Percentiles rank a stretch among this genome's conserved stretches.
Conservation (phyloP, 2,113 vertebrate species). For the Dipodomys merriami region DNA sequence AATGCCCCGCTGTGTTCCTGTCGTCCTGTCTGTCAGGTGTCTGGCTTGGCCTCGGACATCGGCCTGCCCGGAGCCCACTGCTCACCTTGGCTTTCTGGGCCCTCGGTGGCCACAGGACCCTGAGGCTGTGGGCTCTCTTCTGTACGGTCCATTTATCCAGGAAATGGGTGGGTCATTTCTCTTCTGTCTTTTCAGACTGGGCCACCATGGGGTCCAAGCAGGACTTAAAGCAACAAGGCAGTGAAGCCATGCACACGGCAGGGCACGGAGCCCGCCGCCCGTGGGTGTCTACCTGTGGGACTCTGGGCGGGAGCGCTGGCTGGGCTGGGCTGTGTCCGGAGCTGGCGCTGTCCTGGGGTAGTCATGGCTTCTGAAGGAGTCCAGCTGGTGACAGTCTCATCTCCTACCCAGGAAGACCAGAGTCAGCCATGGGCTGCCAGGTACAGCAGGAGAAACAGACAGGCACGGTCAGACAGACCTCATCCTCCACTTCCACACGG, state of each 20-base stretch:
- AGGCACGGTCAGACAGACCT: too few relatives aligned
- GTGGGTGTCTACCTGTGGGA: background rate
- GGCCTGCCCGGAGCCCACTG: too few relatives aligned
- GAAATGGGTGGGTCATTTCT: background rate
- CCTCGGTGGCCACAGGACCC: too few relatives aligned
- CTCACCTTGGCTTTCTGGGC: too few relatives aligned
- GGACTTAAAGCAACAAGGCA: background rate
- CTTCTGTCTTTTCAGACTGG: background rate
- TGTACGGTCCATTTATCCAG: too few relatives aligned
- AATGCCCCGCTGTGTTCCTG: background rate
- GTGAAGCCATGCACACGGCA: rapidly evolving
- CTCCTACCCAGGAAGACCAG: background rate
- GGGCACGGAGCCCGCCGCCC: background rate
- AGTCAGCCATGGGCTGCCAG: too few relatives aligned
- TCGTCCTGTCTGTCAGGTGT: background rate
- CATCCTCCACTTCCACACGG: too few relatives aligned
- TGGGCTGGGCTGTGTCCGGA: too few relatives aligned
- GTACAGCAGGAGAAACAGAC: background rate
- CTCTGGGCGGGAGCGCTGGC: background rate
- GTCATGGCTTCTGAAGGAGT: background rate
- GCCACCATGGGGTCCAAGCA: too few relatives aligned
- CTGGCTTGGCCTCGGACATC: too few relatives aligned
- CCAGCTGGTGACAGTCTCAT: too few relatives aligned
- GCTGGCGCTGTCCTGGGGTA: too few relatives aligned
- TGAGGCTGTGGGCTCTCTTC: background rate